These are phyloP conservation scores for Hermatobates lingyangjiaoensis DNA, from an alignment of 1,140 invertebrate species.

Conservation along the genomic window DNA sequence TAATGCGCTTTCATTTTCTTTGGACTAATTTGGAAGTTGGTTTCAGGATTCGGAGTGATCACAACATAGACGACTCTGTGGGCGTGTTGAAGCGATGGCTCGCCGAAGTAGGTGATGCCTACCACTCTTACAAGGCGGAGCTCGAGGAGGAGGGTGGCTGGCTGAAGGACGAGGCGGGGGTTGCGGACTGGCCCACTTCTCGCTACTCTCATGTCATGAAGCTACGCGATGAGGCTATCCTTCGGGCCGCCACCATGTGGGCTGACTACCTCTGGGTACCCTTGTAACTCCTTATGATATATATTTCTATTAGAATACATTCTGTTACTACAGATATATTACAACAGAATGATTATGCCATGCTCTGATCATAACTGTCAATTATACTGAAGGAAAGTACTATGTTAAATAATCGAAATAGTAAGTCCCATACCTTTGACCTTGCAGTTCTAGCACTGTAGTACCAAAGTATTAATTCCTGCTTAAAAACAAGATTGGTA, in stretches of 20 bases:
- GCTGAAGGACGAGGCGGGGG: slow-evolving; percentile 39
- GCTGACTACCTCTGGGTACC: slow-evolving; percentile 70
- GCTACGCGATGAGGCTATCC: slow-evolving; percentile 58
- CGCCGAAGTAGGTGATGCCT: slow-evolving; percentile 33
- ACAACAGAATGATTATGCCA: too few relatives aligned
- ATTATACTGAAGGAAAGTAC: too few relatives aligned
- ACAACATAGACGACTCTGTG: slow-evolving; percentile 60
- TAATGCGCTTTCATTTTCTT: background rate
- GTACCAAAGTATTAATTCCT: too few relatives aligned
- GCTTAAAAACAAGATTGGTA: too few relatives aligned
- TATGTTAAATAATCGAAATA: too few relatives aligned
- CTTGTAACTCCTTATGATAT: too few relatives aligned
- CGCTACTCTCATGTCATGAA: slow-evolving; percentile 66
- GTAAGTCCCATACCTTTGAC: too few relatives aligned
- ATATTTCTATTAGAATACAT: too few relatives aligned
- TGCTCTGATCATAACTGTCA: too few relatives aligned
- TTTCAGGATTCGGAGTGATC: slow-evolving; percentile 70
- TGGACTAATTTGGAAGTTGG: slow-evolving; percentile 4
- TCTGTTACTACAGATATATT: too few relatives aligned
- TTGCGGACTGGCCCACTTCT: slow-evolving; percentile 51
- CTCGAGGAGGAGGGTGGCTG: slow-evolving; percentile 31
- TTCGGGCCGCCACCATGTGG: slow-evolving; percentile 51
- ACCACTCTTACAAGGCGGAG: slow-evolving; percentile 49
- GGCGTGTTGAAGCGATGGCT: slow-evolving; percentile 60
- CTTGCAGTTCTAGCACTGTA: too few relatives aligned